A percentile compares a stretch with the other conserved stretches of the same genome.
These are phyloP conservation scores for Salarias fasciatus DNA, from an alignment of 2,797 vertebrate genomes.

Conservation along the genomic window DNA sequence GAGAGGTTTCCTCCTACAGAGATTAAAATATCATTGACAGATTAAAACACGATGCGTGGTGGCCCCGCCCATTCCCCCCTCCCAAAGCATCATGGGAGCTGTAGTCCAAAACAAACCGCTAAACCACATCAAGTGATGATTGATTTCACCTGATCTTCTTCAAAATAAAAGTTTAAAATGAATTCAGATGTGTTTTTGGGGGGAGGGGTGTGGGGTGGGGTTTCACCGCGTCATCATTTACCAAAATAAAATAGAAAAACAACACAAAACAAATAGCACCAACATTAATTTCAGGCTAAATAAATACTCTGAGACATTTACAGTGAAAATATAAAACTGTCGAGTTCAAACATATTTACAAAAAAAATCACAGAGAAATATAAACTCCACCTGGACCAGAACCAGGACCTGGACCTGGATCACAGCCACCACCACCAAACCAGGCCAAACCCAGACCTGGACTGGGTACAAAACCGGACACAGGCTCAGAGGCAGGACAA, in stretches of 20 bases:
- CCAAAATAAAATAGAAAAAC: slow-evolving; percentile 52
- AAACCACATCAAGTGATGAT: too few species aligned
- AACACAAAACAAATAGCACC: slow-evolving; percentile 74
- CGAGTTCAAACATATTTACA: slow-evolving; percentile 80
- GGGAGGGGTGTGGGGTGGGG: slow-evolving; percentile 18
- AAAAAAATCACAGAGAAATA: slow-evolving; percentile 53
- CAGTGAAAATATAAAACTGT: slow-evolving; percentile 75
- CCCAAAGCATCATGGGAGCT: slow-evolving; percentile 33
- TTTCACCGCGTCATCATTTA: slow-evolving; percentile 31
- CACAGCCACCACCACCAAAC: background rate
- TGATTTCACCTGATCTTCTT: too few species aligned
- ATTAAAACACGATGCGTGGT: slow-evolving; percentile 48
- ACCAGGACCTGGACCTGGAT: slow-evolving; percentile 1
- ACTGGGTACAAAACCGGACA: too few species aligned
- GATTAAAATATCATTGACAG: slow-evolving; percentile 57
- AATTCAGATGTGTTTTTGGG: background rate
- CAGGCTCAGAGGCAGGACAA: too few species aligned
- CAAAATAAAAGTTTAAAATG: background rate
- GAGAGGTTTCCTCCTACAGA: slow-evolving; percentile 53
- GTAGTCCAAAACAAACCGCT: too few species aligned
- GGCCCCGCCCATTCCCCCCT: background rate
- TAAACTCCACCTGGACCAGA: too few species aligned
- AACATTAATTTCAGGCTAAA: slow-evolving; percentile 74
- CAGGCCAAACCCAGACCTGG: too few species aligned
- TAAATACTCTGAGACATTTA: slow-evolving; percentile 82